Evolutionary conservation across 1,140 invertebrate species (phyloP), one percentile per base, ranked within the genome.

Genomic region (Drosophila nikananu): DNA sequence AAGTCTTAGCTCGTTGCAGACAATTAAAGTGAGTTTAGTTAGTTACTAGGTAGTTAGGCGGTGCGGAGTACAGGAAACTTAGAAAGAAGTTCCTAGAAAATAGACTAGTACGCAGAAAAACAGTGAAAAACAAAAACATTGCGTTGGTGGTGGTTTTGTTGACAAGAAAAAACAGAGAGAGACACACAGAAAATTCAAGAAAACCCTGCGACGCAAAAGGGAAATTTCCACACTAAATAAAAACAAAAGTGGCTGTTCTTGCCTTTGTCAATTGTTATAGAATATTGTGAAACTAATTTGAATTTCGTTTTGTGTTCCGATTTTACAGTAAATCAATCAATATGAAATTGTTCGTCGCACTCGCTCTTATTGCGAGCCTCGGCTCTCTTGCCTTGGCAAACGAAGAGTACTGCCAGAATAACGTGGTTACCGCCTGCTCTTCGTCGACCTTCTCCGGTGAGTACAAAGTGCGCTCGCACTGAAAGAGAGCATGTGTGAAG

Each of bases 371-470:
- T 74, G 91, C 93, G 65, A 86, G 94, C 80, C 86, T 95, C 27
- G 66, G 95, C 52, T 94, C 94, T 57, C 92, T 95, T 25, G 92
- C 93, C 5, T 80, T 91, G 42, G 93, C 94, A 19, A 91, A 93
- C 32, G 94, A 94, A 5, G 95, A 96, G 41, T 94, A 91, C 46
- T 97, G 96, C 89, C 96, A 95, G 83, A 94, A 93, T 19, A 94
- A 95, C 77, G 94, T 95, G 4, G 92, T 94, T 13, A 83, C 83
- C 44, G 94, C 95, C 55, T 96, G 96, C 78, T 94, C 42, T 65
- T 71, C 72, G 10, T 80, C 42, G 39, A 55, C 63, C 25, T 83
- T 80, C 58, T 80, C 78, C 55, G 86, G 87, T 91, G 63, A 91
- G 87, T 91, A 82, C 48, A 70, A 73, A 39, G 58, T 37, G 39